These are phyloP conservation scores for Sylvilagus bachmani DNA, from an alignment of 2,113 vertebrate species.

Conservation along the genomic window DNA sequence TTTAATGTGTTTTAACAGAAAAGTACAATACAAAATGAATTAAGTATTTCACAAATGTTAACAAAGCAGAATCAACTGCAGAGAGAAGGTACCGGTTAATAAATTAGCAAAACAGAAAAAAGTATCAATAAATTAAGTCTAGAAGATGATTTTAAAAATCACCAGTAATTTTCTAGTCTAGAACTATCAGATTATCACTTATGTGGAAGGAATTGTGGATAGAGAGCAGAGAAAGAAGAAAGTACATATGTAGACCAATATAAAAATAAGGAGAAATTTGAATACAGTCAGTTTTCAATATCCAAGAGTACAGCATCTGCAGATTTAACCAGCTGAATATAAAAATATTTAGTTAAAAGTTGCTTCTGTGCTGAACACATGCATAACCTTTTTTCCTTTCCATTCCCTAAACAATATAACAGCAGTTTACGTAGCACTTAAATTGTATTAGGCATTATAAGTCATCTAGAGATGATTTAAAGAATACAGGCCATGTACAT, in stretches of 20 bases:
- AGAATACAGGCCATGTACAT: too few relatives aligned
- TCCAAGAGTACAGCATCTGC: too few relatives aligned
- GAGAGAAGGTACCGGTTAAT: not conserved
- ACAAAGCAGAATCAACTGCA: not conserved
- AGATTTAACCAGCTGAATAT: too few relatives aligned
- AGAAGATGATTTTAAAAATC: not conserved
- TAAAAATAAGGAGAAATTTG: not conserved
- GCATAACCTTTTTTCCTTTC: too few relatives aligned
- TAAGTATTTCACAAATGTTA: not conserved
- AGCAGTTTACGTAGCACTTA: too few relatives aligned
- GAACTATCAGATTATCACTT: not conserved
- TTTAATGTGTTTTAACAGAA: not conserved
- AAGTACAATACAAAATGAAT: slow-evolving; percentile 30
- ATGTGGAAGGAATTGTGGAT: rapidly evolving
- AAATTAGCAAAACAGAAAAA: slow-evolving; percentile 5
- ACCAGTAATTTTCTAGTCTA: not conserved
- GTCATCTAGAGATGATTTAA: too few relatives aligned
- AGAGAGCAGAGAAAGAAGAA: not conserved
- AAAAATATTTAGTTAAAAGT: too few relatives aligned
- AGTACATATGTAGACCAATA: not conserved
- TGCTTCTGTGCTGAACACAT: too few relatives aligned
- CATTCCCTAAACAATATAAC: too few relatives aligned
- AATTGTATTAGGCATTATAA: too few relatives aligned
- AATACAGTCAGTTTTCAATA: not conserved
- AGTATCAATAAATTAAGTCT: not conserved